Base-by-base conservation (phyloP, 2,797 vertebrate species). In the Uromys caudimaculatus region DNA sequence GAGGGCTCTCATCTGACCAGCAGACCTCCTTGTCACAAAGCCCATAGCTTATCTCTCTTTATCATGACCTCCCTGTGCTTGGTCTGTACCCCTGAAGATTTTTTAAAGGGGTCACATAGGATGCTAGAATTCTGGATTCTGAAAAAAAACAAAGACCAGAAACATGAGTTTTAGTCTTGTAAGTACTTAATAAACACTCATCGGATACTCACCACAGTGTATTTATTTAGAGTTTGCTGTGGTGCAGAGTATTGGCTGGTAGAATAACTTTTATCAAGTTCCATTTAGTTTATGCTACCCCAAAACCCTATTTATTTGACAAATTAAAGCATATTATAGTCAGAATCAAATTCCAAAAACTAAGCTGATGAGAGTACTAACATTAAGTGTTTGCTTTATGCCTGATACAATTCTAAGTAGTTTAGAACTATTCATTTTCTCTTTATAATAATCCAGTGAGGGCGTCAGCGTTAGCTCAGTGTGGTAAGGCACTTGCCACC, bases 341-440 rank as follows among this genome's bases (percentile, higher is more conserved):
- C 23, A 29, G 29, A 93, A 89, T 56, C 52, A 90, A 90, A 91
- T 79, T 93, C 84, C 71, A 23, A 87, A 95, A 95, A 29, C 21
- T 73, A 5, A 75, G 27, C 71, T 91, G 54, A 38, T 78, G 58
- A 87, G 89, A 35, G 35, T 16, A 38, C 64, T 54, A 87, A 38
- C 35, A 29, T 17, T 64, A 82, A 41, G n/a, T 83, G 38, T 27
- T 91, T 91, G 35, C 24, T 52, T 0, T 62, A 23, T 86, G n/a
- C 21, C 75, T 6, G 29, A 17, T 81, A 82, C 32, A n/a, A n/a
- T 56, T 90, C 41, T 79, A 41, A 95, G 19, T 29, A 24, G 77
- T 91, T 95, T 79, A 83, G 62, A 93, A 79, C 86, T 82, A 67
- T 73, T 86, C 16, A n/a, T 67, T 90, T 93, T 58, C 38, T 84